Conservation (phyloP, 1,140 invertebrate species). For the Drosophila sp. region DNA sequence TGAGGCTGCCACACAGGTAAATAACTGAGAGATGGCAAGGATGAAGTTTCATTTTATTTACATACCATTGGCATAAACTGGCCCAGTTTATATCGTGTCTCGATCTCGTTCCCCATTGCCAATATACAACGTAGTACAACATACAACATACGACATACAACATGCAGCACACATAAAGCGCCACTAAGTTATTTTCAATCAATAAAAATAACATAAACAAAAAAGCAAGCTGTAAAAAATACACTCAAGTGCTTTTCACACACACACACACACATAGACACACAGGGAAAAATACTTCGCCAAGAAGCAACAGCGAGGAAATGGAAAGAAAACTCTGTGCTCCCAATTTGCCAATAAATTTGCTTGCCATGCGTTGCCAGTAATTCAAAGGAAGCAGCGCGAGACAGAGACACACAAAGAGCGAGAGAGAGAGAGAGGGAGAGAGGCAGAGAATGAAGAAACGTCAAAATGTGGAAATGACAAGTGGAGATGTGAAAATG, state of each 20-base stretch:
- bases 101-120: conserved; percentile 27
- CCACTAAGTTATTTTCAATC: conserved; percentile 82
- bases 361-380: conserved; percentile 73
- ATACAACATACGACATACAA: too few relatives aligned
- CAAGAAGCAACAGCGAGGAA: conserved; percentile 19
- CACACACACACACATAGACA: conserved; percentile 15
- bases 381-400: conserved; percentile 69
- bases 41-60: conserved; percentile 67
- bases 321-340: conserved; percentile 68
- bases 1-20: conserved; percentile 7
- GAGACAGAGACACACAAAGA: conserved; percentile 39
- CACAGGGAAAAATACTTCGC: neutral
- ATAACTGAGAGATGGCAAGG: conserved; percentile 5
- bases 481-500: conserved; percentile 23
- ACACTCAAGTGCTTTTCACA: conserved; percentile 62
- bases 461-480: conserved; percentile 35
- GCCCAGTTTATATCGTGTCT: conserved; percentile 64
- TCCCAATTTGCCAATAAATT: conserved; percentile 83
- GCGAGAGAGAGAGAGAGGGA: conserved; percentile 16
- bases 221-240: conserved; percentile 78
- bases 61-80: conserved; percentile 74
- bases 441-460: neutral
- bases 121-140: conserved; percentile 22
- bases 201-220: conserved; percentile 83
- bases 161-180: conserved; percentile 62